Evolutionary conservation across 1,140 invertebrate genomes (phyloP).

Genomic region (Brachionus koreanus): DNA sequence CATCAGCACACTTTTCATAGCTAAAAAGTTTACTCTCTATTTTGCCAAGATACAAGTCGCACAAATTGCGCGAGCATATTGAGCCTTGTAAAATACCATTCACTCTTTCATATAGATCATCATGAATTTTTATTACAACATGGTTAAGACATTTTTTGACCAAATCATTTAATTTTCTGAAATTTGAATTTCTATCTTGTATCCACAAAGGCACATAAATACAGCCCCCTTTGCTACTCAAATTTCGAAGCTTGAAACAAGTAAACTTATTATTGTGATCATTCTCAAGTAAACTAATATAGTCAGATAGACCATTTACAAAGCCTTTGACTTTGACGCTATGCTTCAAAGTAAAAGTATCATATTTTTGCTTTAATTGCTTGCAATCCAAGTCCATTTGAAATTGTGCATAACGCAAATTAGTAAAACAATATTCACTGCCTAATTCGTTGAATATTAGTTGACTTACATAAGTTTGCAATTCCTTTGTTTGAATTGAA

Average conservation of each 20-base stretch:
- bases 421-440: background rate
- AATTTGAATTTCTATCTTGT: constrained; percentile 26
- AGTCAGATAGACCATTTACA: constrained; percentile 11
- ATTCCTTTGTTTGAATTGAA: constrained; percentile 31
- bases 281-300: constrained; percentile 1
- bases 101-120: constrained; percentile 36
- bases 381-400: constrained; percentile 24
- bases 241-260: background rate
- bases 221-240: background rate
- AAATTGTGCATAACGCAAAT: background rate
- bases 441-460: constrained; percentile 11
- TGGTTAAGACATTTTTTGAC: constrained; percentile 37
- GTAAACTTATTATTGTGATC: background rate
- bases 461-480: background rate
- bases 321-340: background rate
- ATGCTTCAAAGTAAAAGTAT: background rate
- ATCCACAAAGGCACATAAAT: constrained; percentile 36
- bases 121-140: constrained; percentile 32
- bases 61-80: constrained; percentile 7
- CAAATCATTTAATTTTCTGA: constrained; percentile 24
- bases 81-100: constrained; percentile 36
- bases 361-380: constrained; percentile 27
- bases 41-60: constrained; percentile 29
- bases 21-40: constrained; percentile 18
- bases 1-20: background rate